These are phyloP conservation scores for Myiothlypis chrysogaster DNA, from an alignment of 2,797 vertebrate species.

Conservation along the genomic window DNA sequence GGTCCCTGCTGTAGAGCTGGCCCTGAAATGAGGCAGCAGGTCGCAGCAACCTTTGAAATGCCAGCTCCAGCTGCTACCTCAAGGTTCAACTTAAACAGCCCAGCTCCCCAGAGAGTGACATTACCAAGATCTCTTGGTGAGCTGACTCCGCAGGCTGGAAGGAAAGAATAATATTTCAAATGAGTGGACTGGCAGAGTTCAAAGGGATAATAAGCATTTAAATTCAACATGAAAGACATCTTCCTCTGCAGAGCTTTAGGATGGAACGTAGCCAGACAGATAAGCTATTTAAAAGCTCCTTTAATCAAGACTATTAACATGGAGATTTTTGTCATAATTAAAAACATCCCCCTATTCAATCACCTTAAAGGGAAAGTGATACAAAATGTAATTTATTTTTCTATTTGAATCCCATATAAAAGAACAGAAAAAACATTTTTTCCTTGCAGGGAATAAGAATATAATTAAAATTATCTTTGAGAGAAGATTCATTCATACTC, in stretches of 20 bases:
- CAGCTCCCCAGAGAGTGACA: not conserved
- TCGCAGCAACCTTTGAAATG: not conserved
- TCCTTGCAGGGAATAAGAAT: not conserved
- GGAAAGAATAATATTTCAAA: slow-evolving; percentile 30
- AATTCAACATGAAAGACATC: slow-evolving; percentile 48
- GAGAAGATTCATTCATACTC: not conserved
- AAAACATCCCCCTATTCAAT: slow-evolving; percentile 10
- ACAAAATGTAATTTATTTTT: slow-evolving; percentile 9
- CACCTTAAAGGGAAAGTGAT: slow-evolving; percentile 2
- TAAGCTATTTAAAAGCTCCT: slow-evolving; percentile 36
- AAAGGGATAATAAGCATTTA: slow-evolving; percentile 46
- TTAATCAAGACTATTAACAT: slow-evolving; percentile 48
- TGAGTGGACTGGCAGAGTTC: slow-evolving; percentile 35
- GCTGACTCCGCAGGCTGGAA: not conserved
- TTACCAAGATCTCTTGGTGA: slow-evolving; percentile 18
- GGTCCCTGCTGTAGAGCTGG: not conserved
- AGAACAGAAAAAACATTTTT: not conserved
- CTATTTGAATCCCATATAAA: not conserved
- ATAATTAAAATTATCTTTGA: not conserved
- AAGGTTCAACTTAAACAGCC: not conserved
- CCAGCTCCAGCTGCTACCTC: not conserved
- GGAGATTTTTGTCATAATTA: slow-evolving; percentile 43
- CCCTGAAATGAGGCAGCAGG: not conserved
- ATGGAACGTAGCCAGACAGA: not conserved
- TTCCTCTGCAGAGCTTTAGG: slow-evolving; percentile 7